Evolutionary conservation across 2,888 invertebrate genomes (phyloP), one percentile per base, ranked within the genome.

Genomic region (Melitaea athalia): DNA sequence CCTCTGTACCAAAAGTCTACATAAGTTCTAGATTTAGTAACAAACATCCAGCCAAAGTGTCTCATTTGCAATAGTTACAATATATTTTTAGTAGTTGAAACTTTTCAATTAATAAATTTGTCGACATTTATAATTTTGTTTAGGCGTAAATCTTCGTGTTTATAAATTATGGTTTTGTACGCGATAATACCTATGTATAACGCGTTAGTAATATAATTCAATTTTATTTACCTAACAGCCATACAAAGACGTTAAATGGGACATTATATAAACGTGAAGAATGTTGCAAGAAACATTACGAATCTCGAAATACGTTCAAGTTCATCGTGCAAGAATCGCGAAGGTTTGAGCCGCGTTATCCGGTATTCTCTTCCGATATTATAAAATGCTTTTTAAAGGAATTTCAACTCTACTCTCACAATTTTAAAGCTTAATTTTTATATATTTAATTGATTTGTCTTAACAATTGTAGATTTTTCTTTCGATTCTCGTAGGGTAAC

Each of bases 251-350:
- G n/a, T n/a, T n/a, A n/a, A n/a, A n/a, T n/a, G n/a, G n/a, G n/a
- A n/a, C n/a, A n/a, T n/a, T n/a, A 55, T 12, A 10, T 8, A 7
- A 53, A 59, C 17, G 45, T 57, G 42, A 67, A 24, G 6, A 38
- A 55, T 14, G 47, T 55, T 61, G n/a, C 47, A 62, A 24, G 33
- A 45, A 17, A 47, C 45, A 50, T 53, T 52, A n/a, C 42, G 14
- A 64, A 64, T 64, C 33, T 52, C 24, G 24, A 49, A 55, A 52
- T 49, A 38, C 31, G 14, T 55, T 64, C 64, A 68, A 70, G 70
- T 70, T 70, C 70, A 64, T 70, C 68, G 70, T 59, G 62, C 69
- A 69, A 61, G 59, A 59, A 62, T 70, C 57, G 61, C 62, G 70
- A 67, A 61, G 61, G 61, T 64, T 64, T 59, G 55, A 38, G 57